A percentile compares a stretch with the other conserved stretches of the same genome.
These are phyloP conservation scores for Arvicanthis niloticus DNA, from an alignment of 2,113 vertebrate species.

Conservation along the genomic window DNA sequence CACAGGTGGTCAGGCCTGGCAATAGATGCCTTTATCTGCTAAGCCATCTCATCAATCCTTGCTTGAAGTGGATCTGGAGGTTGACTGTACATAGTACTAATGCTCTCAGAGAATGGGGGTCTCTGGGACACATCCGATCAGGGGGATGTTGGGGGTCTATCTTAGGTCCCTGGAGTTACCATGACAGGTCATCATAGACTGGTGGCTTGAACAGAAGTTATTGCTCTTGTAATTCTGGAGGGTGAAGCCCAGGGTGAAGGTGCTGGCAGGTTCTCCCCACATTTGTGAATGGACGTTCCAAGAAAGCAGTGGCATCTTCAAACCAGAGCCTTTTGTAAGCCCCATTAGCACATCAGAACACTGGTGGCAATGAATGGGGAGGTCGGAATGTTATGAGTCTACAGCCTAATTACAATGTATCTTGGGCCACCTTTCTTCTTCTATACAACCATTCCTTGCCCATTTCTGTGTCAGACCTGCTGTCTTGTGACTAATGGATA, in stretches of 20 bases:
- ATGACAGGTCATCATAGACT: rapidly evolving
- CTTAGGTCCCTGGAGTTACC: rapidly evolving
- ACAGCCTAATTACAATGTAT: not conserved
- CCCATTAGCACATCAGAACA: not conserved
- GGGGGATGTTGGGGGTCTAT: rapidly evolving
- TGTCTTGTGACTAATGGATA: not conserved
- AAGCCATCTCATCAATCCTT: not conserved
- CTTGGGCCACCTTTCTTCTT: not conserved
- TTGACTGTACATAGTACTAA: too few relatives aligned
- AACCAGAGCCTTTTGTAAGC: not conserved
- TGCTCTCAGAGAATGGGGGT: rapidly evolving
- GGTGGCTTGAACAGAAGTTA: not conserved
- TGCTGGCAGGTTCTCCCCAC: not conserved
- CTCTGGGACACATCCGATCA: rapidly evolving
- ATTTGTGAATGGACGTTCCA: not conserved
- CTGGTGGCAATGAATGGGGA: too few relatives aligned
- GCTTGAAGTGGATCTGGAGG: rapidly evolving
- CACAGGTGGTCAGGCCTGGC: not conserved
- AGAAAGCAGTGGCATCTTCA: not conserved
- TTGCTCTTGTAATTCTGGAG: rapidly evolving
- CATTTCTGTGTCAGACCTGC: not conserved
- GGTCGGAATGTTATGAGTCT: too few relatives aligned
- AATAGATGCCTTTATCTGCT: not conserved
- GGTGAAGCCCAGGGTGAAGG: rapidly evolving
- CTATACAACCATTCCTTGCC: not conserved